A percentile compares a stretch with the other conserved stretches of the same genome.
Conservation (phyloP, 2,888 invertebrate genomes). For the Lysandra bellargus region DNA sequence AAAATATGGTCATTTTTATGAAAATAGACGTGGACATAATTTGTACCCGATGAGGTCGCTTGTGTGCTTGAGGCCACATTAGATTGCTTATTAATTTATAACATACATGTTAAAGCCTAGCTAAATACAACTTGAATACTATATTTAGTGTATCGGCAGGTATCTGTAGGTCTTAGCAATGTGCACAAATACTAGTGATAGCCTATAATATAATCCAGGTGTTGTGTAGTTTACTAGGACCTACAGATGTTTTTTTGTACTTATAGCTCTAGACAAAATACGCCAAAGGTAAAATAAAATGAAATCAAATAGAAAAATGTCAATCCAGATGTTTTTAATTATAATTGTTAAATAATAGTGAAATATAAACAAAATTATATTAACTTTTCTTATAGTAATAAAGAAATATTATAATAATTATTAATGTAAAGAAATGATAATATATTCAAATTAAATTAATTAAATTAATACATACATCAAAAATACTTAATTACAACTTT, state of each 20-base stretch:
- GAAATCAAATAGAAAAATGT: slow-evolving; percentile 34
- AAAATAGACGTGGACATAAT: slow-evolving; percentile 67
- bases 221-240: not conserved
- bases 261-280: slow-evolving; percentile 4
- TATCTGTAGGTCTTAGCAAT: not conserved
- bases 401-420: not conserved
- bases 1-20: slow-evolving; percentile 68
- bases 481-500: slow-evolving; percentile 27
- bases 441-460: slow-evolving; percentile 33
- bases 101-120: slow-evolving; percentile 21
- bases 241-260: not conserved
- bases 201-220: too few species aligned
- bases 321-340: slow-evolving; percentile 41
- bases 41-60: slow-evolving; percentile 64
- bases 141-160: not conserved
- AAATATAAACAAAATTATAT: slow-evolving; percentile 41
- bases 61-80: slow-evolving; percentile 55
- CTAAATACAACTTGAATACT: slow-evolving; percentile 18
- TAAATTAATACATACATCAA: slow-evolving; percentile 45
- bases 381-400: slow-evolving; percentile 33
- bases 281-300: slow-evolving; percentile 30
- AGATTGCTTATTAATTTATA: slow-evolving; percentile 15
- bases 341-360: slow-evolving; percentile 44
- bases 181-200: not conserved
- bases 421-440: slow-evolving; percentile 23